A percentile compares a stretch with the other conserved stretches of the same genome.
Conservation (phyloP, 1,140 invertebrate genomes). For the Melipona quadrifasciata region DNA sequence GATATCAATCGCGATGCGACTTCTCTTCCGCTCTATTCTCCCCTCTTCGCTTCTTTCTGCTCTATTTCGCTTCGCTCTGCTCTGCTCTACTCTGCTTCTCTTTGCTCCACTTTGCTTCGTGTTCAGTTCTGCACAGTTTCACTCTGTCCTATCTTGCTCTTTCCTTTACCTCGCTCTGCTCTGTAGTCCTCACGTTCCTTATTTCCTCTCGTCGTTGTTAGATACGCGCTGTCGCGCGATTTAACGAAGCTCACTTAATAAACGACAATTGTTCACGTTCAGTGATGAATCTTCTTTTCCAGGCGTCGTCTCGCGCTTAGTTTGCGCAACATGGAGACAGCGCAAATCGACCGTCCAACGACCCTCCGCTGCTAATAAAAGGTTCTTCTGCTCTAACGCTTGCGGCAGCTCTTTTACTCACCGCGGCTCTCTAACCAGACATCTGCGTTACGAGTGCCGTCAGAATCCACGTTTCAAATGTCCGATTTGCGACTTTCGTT, state of each 20-base stretch:
- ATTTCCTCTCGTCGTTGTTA: neutral
- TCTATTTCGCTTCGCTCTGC: neutral
- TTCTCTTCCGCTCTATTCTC: neutral
- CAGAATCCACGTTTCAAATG: slow-evolving; percentile 36
- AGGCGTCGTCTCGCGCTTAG: slow-evolving; percentile 22
- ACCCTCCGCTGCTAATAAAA: slow-evolving; percentile 3
- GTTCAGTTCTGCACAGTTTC: neutral
- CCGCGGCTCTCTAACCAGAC: neutral
- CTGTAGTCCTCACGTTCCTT: neutral
- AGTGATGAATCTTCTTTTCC: slow-evolving; percentile 48
- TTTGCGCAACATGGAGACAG: slow-evolving; percentile 13
- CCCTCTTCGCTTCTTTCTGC: neutral
- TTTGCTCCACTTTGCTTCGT: neutral
- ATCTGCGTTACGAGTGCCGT: slow-evolving; percentile 8
- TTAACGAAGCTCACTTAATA: neutral
- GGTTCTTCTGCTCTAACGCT: slow-evolving; percentile 56
- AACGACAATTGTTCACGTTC: neutral
- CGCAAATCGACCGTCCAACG: neutral
- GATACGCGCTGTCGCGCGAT: neutral
- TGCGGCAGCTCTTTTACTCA: slow-evolving; percentile 63
- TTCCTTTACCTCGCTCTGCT: too few relatives aligned
- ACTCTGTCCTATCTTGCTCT: neutral
- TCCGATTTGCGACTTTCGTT: slow-evolving; percentile 9
- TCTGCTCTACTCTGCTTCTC: neutral
- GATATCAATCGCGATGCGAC: neutral